Evolutionary conservation across 2,797 vertebrate genomes (phyloP).

Genomic region (Sebastes taczanowskii): DNA sequence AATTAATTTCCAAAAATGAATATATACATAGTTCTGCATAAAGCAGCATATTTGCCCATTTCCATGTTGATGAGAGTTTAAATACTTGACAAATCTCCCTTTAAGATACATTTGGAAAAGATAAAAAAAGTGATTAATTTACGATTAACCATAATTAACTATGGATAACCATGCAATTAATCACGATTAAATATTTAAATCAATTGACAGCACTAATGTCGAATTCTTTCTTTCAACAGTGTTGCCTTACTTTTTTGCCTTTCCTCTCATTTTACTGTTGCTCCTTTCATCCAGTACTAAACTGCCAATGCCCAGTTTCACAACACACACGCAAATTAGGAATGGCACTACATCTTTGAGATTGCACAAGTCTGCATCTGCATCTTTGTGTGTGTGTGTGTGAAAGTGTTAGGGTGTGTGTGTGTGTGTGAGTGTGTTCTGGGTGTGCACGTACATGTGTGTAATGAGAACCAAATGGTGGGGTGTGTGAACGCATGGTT

Average conservation of each 20-base stretch:
- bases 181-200: too few species aligned
- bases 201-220: background rate
- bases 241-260: background rate
- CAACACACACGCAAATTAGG: conserved; percentile 63
- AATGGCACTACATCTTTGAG: conserved; percentile 66
- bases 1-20: too few species aligned
- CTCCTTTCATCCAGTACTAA: conserved; percentile 10
- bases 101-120: too few species aligned
- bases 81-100: too few species aligned
- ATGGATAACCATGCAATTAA: too few species aligned
- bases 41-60: too few species aligned
- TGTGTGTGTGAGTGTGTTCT: conserved; percentile 58
- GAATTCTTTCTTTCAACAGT: conserved; percentile 4
- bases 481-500: conserved; percentile 76
- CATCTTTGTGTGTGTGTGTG: conserved; percentile 29
- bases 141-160: too few species aligned
- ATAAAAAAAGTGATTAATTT: too few species aligned
- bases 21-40: too few species aligned
- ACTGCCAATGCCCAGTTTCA: conserved; percentile 38
- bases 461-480: conserved; percentile 81
- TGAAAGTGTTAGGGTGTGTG: conserved; percentile 37
- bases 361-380: conserved; percentile 72
- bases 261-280: conserved; percentile 10
- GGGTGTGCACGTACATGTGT: conserved; percentile 61
- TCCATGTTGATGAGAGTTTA: too few species aligned